Evolutionary conservation across 2,888 invertebrate genomes (phyloP).

Genomic region (Lamellibrachia columna): DNA sequence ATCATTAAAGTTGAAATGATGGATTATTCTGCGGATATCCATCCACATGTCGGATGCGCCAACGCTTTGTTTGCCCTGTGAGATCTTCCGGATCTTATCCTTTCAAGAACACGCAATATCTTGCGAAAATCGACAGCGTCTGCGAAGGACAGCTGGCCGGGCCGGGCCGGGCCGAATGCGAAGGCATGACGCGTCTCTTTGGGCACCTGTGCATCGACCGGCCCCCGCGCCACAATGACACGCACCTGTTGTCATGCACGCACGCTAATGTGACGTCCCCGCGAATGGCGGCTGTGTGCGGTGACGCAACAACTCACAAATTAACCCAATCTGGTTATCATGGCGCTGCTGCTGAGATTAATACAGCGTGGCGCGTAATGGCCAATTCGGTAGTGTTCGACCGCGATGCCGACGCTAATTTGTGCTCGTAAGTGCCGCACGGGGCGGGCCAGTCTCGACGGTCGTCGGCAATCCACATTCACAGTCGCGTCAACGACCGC

Average conservation of each 20-base stretch:
- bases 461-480: background rate
- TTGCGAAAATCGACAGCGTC: slow-evolving; percentile 7
- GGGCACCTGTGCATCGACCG: no score
- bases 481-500: slow-evolving; percentile 17
- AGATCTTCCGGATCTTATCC: background rate
- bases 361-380: slow-evolving; percentile 25
- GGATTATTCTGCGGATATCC: background rate
- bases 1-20: background rate
- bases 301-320: slow-evolving; percentile 22
- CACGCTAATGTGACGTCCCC: slow-evolving; percentile 23
- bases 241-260: slow-evolving; percentile 23
- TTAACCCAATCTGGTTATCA: slow-evolving; percentile 23
- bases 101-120: background rate
- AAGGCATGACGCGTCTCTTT: no score
- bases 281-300: slow-evolving; percentile 18
- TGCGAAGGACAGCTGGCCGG: slow-evolving; percentile 18
- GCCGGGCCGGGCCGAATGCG: background rate
- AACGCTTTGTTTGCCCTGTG: background rate
- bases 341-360: slow-evolving; percentile 5
- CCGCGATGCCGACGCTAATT: slow-evolving; percentile 14
- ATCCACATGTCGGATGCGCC: background rate
- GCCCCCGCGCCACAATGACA: background rate
- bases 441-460: background rate
- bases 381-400: slow-evolving; percentile 23
- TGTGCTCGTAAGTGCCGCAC: slow-evolving; percentile 19